Evolutionary conservation across 2,113 vertebrate genomes (phyloP).

Genomic region (Dicaeum eximium): DNA sequence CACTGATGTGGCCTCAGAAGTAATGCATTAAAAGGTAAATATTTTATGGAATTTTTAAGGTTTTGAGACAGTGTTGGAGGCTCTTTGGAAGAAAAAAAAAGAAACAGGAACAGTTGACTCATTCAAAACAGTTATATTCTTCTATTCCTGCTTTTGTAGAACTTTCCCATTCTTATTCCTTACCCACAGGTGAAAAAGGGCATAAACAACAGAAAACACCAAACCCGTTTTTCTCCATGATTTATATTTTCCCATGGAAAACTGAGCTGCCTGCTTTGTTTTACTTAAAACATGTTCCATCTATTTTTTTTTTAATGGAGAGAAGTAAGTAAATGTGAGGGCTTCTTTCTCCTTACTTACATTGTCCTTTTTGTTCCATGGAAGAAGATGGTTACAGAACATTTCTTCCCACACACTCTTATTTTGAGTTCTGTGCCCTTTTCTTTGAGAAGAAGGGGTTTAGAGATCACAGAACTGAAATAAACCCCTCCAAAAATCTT

Average conservation of each 20-base stretch:
- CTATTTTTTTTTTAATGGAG: not conserved
- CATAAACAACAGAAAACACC: not conserved
- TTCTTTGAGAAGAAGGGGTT: conserved; percentile 33
- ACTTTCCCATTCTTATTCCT: not conserved
- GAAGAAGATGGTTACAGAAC: conserved; percentile 28
- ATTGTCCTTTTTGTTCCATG: not conserved
- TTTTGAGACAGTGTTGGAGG: not conserved
- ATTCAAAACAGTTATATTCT: not conserved
- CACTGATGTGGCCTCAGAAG: not conserved
- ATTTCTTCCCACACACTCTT: conserved; percentile 38
- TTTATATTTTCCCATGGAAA: not conserved
- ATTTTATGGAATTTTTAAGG: not conserved
- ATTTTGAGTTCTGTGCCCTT: conserved; percentile 19
- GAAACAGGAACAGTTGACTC: not conserved
- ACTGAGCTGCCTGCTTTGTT: not conserved
- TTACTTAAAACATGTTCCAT: not conserved
- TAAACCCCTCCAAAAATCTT: not conserved
- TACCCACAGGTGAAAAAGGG: not conserved
- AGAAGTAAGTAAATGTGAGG: not conserved
- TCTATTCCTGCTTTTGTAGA: not conserved
- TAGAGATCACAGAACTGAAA: conserved; percentile 22
- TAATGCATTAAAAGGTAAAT: not conserved
- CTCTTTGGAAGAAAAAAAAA: not conserved
- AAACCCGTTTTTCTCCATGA: not conserved
- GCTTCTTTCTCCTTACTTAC: not conserved